A percentile compares a stretch with the other conserved stretches of the same genome.
phyloP scores from a whole-genome alignment of 2,113 vertebrate genomes.

The Microtus montanus region DNA sequence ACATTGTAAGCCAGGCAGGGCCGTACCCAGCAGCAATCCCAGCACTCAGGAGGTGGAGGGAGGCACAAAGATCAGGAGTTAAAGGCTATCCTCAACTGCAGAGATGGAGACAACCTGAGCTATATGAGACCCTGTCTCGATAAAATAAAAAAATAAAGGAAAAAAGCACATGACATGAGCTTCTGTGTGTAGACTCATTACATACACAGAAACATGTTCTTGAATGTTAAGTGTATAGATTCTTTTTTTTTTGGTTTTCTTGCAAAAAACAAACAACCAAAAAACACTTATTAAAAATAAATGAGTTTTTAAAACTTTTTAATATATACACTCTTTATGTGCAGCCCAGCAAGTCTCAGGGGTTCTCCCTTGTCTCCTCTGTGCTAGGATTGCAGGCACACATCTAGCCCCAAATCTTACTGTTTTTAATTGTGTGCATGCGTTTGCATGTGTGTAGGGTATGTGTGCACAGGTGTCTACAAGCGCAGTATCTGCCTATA shows the following conservation, averaged over 20 bases:
- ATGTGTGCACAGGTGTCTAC: background rate
- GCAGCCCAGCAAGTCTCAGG: background rate
- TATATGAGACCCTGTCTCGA: background rate
- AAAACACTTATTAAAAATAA: background rate
- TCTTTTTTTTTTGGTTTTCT: background rate
- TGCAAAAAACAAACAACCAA: background rate
- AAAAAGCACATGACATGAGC: accelerated
- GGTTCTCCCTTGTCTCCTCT: too few species aligned
- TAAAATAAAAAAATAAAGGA: background rate
- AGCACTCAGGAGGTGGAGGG: background rate
- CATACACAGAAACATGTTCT: background rate
- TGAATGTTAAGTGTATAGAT: accelerated
- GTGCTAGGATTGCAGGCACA: background rate
- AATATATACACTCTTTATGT: background rate
- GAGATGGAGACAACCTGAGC: background rate
- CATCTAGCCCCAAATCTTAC: background rate
- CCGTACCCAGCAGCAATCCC: background rate
- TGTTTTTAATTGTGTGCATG: background rate
- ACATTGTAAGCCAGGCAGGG: background rate
- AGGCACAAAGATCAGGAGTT: background rate
- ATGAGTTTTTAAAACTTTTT: background rate
- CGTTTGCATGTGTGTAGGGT: background rate
- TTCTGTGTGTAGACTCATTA: background rate
- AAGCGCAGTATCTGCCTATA: background rate
- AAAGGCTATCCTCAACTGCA: background rate